Conservation (phyloP, 2,113 vertebrate species). For the Rattus rattus region DNA sequence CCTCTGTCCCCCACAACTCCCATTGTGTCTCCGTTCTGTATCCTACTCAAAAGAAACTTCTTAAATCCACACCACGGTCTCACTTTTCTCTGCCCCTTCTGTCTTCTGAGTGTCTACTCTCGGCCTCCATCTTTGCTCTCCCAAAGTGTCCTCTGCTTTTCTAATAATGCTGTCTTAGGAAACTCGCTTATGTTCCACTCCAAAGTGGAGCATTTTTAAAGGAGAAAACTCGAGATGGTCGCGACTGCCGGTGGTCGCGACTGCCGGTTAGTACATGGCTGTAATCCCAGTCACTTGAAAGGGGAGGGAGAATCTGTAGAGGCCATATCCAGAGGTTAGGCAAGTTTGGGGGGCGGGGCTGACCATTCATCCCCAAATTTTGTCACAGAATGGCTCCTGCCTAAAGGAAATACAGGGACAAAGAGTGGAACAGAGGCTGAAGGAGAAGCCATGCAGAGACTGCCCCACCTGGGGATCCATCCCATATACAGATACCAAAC, state of each 20-base stretch:
- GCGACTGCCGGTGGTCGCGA: background rate
- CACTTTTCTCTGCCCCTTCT: background rate
- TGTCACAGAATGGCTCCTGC: too few relatives aligned
- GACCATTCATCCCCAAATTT: too few relatives aligned
- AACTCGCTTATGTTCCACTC: background rate
- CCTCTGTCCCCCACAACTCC: background rate
- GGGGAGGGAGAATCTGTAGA: too few relatives aligned
- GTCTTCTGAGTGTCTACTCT: background rate
- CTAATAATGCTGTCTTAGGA: background rate
- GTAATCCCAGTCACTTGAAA: background rate
- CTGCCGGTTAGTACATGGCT: background rate
- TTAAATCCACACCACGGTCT: background rate
- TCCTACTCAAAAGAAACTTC: background rate
- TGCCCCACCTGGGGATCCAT: too few relatives aligned
- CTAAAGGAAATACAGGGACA: too few relatives aligned
- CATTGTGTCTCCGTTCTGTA: background rate
- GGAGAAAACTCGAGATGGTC: background rate
- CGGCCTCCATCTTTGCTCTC: background rate
- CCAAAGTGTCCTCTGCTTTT: background rate
- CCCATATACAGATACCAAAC: too few relatives aligned
- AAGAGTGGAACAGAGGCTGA: too few relatives aligned
- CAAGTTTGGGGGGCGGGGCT: too few relatives aligned
- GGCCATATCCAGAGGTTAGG: too few relatives aligned
- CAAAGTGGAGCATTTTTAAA: background rate
- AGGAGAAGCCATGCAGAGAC: too few relatives aligned